Percentiles rank a stretch among this genome's conserved stretches.
These are phyloP conservation scores for Thera britannica DNA, from an alignment of 2,888 invertebrate genomes.

Conservation along the genomic window DNA sequence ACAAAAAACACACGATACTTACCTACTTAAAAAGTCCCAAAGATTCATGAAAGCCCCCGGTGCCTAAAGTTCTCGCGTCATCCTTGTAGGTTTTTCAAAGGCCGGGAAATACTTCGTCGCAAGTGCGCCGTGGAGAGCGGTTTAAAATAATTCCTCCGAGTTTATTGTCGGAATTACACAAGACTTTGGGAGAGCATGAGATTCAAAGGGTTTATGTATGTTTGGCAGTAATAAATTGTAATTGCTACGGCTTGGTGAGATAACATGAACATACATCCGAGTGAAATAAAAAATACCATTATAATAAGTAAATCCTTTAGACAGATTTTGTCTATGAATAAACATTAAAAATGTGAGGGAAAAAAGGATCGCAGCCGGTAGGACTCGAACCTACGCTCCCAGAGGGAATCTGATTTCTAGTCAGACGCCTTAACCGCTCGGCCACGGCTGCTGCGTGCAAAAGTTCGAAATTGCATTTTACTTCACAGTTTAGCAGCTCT, in stretches of 20 bases:
- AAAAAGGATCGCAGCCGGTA: conserved; percentile 88
- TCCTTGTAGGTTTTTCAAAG: conserved; percentile 42
- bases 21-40: neutral
- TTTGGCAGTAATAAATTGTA: conserved; percentile 28
- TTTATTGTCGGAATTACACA: conserved; percentile 47
- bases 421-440: conserved; percentile 95
- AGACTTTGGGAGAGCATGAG: conserved; percentile 27
- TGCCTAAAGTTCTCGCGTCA: conserved; percentile 5
- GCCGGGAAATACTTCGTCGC: conserved; percentile 44
- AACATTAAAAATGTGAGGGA: neutral
- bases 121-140: conserved; percentile 40
- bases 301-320: neutral
- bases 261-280: conserved; percentile 15
- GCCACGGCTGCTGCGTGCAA: conserved; percentile 87
- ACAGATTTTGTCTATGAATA: neutral
- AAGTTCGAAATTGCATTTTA: neutral
- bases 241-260: conserved; percentile 24
- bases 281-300: neutral
- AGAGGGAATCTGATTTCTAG: conserved; percentile 95
- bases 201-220: conserved; percentile 33
- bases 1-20: neutral
- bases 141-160: conserved; percentile 45
- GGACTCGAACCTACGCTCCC: conserved; percentile 95
- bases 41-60: neutral
- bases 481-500: neutral